Percentiles rank a stretch among this genome's conserved stretches.
Conservation (phyloP, 2,113 vertebrate genomes). For the Chaenogobius annularis region DNA sequence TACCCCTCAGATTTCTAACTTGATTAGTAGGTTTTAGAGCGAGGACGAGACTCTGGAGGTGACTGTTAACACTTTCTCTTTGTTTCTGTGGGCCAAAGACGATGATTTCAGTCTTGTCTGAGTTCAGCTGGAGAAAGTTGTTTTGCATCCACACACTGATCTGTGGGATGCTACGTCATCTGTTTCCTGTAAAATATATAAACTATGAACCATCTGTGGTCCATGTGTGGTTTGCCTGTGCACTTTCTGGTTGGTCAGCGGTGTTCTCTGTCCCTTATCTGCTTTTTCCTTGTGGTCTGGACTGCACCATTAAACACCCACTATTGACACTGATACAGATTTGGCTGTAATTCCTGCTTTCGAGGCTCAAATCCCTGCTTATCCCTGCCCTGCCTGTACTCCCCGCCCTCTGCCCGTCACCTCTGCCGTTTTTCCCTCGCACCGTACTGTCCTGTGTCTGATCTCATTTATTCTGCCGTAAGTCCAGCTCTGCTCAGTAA, state of each 20-base stretch:
- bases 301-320: constrained; percentile 35
- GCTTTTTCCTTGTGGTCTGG: constrained; percentile 12
- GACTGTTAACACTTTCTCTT: no score
- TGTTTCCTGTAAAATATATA: background rate
- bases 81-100: no score
- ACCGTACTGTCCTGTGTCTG: constrained; percentile 30
- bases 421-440: constrained; percentile 10
- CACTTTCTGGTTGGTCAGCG: background rate
- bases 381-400: constrained; percentile 33
- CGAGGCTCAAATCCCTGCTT: constrained; percentile 64
- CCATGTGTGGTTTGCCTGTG: background rate
- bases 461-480: constrained; percentile 54
- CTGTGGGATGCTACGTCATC: no score
- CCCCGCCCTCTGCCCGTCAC: constrained; percentile 4
- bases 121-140: no score
- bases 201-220: background rate
- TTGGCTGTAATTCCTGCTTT: constrained; percentile 71
- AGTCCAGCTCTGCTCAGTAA: constrained; percentile 48
- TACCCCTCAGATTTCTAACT: no score
- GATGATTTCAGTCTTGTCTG: no score
- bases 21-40: no score
- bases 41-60: no score
- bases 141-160: no score
- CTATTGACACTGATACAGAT: constrained; percentile 46
- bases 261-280: background rate